Evolutionary conservation across 2,113 vertebrate genomes (phyloP).

Genomic region (Psittacus erithacus): DNA sequence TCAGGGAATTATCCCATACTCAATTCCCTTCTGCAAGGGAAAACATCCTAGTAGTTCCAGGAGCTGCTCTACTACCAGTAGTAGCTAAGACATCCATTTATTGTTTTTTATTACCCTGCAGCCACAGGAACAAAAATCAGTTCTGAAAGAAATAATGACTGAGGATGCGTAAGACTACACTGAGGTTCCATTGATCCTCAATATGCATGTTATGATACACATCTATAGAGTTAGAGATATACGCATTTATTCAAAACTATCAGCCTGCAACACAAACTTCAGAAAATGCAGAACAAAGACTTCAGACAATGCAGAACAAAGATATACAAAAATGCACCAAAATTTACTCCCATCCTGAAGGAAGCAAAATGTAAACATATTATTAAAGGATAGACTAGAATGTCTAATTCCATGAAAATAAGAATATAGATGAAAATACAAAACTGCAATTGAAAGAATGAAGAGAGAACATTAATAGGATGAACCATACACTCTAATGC

Average conservation of each 20-base stretch:
- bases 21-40: not conserved
- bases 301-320: not conserved
- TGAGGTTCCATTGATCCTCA: not conserved
- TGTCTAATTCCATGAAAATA: constrained; percentile 34
- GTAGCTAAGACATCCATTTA: not conserved
- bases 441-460: constrained; percentile 28
- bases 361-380: constrained; percentile 25
- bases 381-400: constrained; percentile 27
- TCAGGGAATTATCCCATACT: not conserved
- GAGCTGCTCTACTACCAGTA: not conserved
- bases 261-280: not conserved
- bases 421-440: constrained; percentile 19
- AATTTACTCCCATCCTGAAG: not conserved
- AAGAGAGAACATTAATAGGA: not conserved
- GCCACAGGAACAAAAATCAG: constrained; percentile 5
- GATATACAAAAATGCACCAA: not conserved
- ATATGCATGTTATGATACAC: not conserved
- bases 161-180: not conserved
- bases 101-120: not conserved
- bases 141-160: constrained; percentile 6
- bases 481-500: not conserved
- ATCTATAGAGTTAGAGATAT: not conserved
- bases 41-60: not conserved
- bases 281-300: not conserved
- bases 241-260: not conserved